Conservation (phyloP, 2,888 invertebrate species). For the Lathronympha strigana region DNA sequence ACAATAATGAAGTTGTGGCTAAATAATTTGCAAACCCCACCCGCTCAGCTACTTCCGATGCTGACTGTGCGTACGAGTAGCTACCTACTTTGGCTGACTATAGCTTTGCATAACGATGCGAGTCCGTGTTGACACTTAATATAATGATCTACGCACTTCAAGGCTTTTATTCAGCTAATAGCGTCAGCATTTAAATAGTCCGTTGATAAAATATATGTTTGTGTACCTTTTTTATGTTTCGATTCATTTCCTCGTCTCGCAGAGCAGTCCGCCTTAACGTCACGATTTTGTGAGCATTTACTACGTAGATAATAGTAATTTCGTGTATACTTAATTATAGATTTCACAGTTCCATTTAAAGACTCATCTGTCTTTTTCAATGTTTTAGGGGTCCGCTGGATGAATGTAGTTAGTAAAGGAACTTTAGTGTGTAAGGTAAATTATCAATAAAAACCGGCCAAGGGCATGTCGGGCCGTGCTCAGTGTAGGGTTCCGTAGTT, state of each 20-base stretch:
- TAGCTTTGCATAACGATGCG: neutral
- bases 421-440: too few species aligned
- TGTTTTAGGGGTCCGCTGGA: constrained; percentile 34
- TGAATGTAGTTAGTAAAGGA: neutral
- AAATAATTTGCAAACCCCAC: too few species aligned
- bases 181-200: constrained; percentile 42
- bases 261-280: constrained; percentile 46
- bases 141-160: constrained; percentile 18
- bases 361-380: constrained; percentile 32
- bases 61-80: too few species aligned
- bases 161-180: constrained; percentile 28
- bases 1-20: too few species aligned
- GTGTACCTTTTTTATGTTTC: constrained; percentile 53
- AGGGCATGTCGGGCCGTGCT: too few species aligned
- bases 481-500: too few species aligned
- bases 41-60: too few species aligned
- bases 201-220: constrained; percentile 51
- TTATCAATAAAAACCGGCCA: too few species aligned
- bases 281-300: constrained; percentile 54
- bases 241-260: constrained; percentile 59
- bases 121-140: constrained; percentile 22
- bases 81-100: neutral
- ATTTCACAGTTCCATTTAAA: constrained; percentile 51
- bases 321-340: constrained; percentile 65
- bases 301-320: constrained; percentile 55